Conservation (phyloP, 1,140 invertebrate genomes). For the Linepithema humile region DNA sequence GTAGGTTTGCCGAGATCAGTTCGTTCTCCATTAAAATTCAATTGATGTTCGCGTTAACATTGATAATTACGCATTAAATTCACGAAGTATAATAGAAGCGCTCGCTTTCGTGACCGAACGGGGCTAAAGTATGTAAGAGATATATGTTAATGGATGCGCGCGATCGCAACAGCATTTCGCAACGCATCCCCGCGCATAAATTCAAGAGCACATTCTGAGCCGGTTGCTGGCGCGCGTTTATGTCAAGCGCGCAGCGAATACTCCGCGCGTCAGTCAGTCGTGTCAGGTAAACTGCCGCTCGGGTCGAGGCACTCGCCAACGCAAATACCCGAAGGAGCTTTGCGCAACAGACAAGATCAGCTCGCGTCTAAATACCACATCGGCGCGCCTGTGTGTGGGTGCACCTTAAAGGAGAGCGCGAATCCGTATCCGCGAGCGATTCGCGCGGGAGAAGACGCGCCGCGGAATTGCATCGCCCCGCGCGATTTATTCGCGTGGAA, state of each 20-base stretch:
- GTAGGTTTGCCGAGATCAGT: too few relatives aligned
- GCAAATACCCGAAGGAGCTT: slow-evolving; percentile 75
- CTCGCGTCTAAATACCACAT: slow-evolving; percentile 66
- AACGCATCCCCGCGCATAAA: slow-evolving; percentile 17
- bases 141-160: slow-evolving; percentile 42
- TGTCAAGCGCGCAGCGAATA: neutral
- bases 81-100: slow-evolving; percentile 4
- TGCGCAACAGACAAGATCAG: slow-evolving; percentile 71
- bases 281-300: slow-evolving; percentile 70
- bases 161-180: slow-evolving; percentile 38
- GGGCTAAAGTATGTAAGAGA: slow-evolving; percentile 3
- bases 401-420: slow-evolving; percentile 54
- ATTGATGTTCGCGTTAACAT: neutral
- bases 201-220: slow-evolving; percentile 40
- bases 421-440: slow-evolving; percentile 21
- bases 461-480: slow-evolving; percentile 13
- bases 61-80: slow-evolving; percentile 31
- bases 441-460: neutral
- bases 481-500: slow-evolving; percentile 59
- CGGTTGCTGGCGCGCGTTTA: neutral
- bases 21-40: neutral
- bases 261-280: slow-evolving; percentile 27
- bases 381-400: slow-evolving; percentile 55
- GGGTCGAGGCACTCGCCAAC: slow-evolving; percentile 76
- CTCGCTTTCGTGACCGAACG: neutral